phyloP scores from a whole-genome alignment of 1,140 invertebrate genomes.

The Ditylenchus dipsaci region DNA sequence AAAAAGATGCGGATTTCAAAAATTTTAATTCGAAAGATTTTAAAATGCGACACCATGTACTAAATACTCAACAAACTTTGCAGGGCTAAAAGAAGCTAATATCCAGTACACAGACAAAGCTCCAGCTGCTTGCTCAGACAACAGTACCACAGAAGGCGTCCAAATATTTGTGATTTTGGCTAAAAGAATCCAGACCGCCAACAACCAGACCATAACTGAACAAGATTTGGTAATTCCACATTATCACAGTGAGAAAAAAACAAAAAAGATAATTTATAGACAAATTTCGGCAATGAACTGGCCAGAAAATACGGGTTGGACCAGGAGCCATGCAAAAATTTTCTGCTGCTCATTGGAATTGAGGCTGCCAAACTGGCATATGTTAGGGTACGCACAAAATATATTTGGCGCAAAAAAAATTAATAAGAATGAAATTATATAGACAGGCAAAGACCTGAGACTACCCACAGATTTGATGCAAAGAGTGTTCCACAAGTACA shows the following conservation, averaged over 20 bases:
- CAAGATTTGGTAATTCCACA: conserved; percentile 31
- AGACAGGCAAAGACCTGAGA: conserved; percentile 45
- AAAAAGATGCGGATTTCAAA: too few species aligned
- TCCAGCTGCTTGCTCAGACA: conserved; percentile 36
- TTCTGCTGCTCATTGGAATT: conserved; percentile 47
- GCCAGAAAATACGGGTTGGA: conserved; percentile 36
- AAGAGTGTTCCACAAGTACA: conserved; percentile 45
- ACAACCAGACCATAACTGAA: conserved; percentile 46
- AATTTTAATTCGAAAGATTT: too few species aligned
- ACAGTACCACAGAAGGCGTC: conserved; percentile 37
- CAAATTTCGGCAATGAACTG: conserved; percentile 44
- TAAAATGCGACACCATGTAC: too few species aligned
- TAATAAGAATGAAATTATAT: background rate
- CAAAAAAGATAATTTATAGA: conserved; percentile 27
- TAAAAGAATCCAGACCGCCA: conserved; percentile 40
- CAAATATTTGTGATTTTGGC: conserved; percentile 46
- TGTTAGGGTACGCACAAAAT: conserved; percentile 24
- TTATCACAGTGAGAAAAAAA: background rate
- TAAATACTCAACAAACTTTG: conserved; percentile 1
- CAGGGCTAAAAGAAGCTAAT: conserved; percentile 35
- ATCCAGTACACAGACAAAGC: conserved; percentile 45
- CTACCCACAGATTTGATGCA: conserved; percentile 47
- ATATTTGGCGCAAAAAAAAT: conserved; percentile 2
- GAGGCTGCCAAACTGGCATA: conserved; percentile 51
- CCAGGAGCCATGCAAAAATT: conserved; percentile 43